Percentiles rank a stretch among this genome's conserved stretches.
Evolutionary conservation across 2,888 invertebrate species (phyloP).

Genomic region (Euzophera pinguis): DNA sequence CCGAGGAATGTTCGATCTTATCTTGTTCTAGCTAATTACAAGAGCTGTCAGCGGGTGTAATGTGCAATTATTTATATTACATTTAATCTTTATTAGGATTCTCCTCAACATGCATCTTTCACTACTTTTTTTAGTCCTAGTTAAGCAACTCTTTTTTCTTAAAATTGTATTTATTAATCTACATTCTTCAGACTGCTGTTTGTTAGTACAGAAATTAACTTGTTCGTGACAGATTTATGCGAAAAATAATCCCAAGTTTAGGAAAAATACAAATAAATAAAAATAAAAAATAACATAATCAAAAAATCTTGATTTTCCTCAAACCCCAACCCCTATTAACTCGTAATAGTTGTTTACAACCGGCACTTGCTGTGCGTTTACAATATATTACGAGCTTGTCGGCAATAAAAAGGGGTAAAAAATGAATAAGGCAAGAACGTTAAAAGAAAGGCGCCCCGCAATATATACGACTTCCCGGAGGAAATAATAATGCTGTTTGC

Average conservation of each 20-base stretch:
- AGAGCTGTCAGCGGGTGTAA: conserved; percentile 4
- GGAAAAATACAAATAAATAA: neutral
- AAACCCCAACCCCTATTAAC: conserved; percentile 60
- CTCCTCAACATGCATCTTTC: no score
- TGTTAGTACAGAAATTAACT: no score
- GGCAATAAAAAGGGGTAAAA: conserved; percentile 78
- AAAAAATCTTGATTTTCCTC: conserved; percentile 18
- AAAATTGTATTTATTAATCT: no score
- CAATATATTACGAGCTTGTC: conserved; percentile 76
- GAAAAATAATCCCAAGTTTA: no score
- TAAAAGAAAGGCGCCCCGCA: conserved; percentile 75
- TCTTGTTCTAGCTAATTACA: conserved; percentile 61
- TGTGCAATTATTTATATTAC: neutral
- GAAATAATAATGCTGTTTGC: conserved; percentile 81
- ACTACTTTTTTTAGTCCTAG: no score
- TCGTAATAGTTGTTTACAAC: conserved; percentile 78
- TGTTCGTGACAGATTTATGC: no score
- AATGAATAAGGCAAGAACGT: conserved; percentile 73
- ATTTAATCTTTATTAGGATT: neutral
- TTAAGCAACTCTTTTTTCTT: no score
- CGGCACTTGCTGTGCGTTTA: conserved; percentile 68
- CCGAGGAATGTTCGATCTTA: conserved; percentile 68
- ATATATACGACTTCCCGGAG: conserved; percentile 80
- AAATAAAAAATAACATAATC: neutral
- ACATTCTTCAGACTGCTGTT: no score